A percentile compares a stretch with the other conserved stretches of the same genome.
phyloP scores from a whole-genome alignment of 2,113 vertebrate species.

The Macrotis lagotis region DNA sequence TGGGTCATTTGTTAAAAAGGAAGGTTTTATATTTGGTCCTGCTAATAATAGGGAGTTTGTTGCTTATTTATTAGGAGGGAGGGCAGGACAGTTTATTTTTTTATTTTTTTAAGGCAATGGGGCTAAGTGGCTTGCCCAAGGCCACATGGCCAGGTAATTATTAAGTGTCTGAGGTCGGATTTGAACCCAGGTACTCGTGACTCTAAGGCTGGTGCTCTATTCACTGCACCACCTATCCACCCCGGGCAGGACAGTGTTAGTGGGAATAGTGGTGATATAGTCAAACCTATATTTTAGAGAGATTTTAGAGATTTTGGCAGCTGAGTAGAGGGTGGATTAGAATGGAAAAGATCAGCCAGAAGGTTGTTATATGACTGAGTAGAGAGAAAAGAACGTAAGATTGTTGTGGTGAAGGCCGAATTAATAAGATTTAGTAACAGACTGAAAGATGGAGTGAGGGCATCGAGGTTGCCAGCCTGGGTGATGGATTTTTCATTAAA shows the following conservation, averaged over 20 bases:
- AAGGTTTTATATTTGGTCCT: neutral
- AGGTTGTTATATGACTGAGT: neutral
- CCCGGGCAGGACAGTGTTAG: too few relatives aligned
- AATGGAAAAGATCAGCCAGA: neutral
- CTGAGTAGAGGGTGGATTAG: neutral
- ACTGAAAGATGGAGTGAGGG: neutral
- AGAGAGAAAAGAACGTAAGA: neutral
- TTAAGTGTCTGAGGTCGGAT: too few relatives aligned
- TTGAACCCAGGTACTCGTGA: too few relatives aligned
- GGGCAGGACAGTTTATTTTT: too few relatives aligned
- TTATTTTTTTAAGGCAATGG: too few relatives aligned
- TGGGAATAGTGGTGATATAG: too few relatives aligned
- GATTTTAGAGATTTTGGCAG: neutral
- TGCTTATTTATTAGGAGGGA: too few relatives aligned
- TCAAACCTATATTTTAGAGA: neutral
- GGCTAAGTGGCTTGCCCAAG: too few relatives aligned
- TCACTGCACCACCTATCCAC: too few relatives aligned
- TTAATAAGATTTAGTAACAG: neutral
- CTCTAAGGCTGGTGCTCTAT: too few relatives aligned
- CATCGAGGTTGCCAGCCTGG: neutral
- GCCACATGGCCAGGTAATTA: too few relatives aligned
- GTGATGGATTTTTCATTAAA: neutral
- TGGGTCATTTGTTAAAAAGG: too few relatives aligned
- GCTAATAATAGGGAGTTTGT: neutral
- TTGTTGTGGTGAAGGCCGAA: neutral